Percentiles rank a stretch among this genome's conserved stretches.
These are phyloP conservation scores for Amiota minor DNA, from an alignment of 2,888 invertebrate species.

Conservation along the genomic window DNA sequence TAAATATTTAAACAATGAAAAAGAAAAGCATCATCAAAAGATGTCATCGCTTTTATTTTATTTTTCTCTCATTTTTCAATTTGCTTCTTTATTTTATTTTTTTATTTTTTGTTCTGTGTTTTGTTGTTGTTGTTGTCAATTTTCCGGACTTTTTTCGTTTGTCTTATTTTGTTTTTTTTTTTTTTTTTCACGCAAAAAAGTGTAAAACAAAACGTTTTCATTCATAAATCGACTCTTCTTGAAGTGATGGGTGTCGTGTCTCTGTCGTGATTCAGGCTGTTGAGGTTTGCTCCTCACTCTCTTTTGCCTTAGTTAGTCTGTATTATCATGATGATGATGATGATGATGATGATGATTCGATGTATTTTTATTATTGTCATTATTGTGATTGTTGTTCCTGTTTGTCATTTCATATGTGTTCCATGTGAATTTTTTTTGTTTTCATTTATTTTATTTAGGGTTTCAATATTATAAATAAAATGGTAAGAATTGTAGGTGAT, in stretches of 20 bases:
- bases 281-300: too few relatives aligned
- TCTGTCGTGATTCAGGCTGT: too few relatives aligned
- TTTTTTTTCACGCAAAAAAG: conserved; percentile 18
- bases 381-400: too few relatives aligned
- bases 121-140: conserved; percentile 29
- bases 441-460: too few relatives aligned
- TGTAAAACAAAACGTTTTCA: conserved; percentile 11
- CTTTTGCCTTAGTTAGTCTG: too few relatives aligned
- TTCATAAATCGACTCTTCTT: conserved; percentile 15
- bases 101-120: conserved; percentile 21
- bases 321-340: too few relatives aligned
- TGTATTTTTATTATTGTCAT: too few relatives aligned
- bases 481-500: too few relatives aligned
- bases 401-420: too few relatives aligned
- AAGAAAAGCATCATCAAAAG: not conserved
- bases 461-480: too few relatives aligned
- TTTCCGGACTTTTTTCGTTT: conserved; percentile 37
- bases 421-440: too few relatives aligned
- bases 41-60: conserved; percentile 41
- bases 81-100: conserved; percentile 51
- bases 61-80: conserved; percentile 47
- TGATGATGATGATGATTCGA: too few relatives aligned
- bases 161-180: conserved; percentile 55
- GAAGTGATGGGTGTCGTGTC: not conserved
- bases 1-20: not conserved